phyloP scores from a whole-genome alignment of 2,888 invertebrate species.

The Dastarcus helophoroides region DNA sequence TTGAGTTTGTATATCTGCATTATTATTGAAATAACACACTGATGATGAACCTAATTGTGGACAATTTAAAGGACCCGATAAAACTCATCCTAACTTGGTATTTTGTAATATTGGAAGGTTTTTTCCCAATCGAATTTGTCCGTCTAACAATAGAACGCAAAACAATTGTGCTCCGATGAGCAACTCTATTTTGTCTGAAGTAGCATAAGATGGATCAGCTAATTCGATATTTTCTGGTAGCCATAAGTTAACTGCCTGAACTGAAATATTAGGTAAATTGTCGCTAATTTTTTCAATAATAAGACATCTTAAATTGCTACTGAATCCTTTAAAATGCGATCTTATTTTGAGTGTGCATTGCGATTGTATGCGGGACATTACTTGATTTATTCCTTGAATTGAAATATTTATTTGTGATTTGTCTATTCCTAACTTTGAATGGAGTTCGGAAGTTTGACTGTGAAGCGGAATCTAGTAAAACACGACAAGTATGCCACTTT shows the following conservation, averaged over 20 bases:
- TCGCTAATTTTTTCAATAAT: constrained; percentile 2
- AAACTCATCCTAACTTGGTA: background rate
- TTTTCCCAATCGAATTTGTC: constrained; percentile 2
- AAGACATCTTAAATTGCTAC: background rate
- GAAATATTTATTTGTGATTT: background rate
- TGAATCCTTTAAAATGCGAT: background rate
- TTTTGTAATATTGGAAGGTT: constrained; percentile 2
- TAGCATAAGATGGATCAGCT: background rate
- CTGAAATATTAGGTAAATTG: background rate
- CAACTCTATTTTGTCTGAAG: background rate
- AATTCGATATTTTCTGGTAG: constrained; percentile 1
- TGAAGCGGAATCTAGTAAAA: constrained; percentile 6
- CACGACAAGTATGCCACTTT: background rate
- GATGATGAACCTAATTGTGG: background rate
- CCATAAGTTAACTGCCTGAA: background rate
- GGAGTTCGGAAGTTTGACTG: constrained; percentile 4
- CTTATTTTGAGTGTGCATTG: background rate
- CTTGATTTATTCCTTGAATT: constrained; percentile 1
- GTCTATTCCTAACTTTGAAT: background rate
- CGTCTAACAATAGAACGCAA: background rate
- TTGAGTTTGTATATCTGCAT: background rate
- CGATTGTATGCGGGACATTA: background rate
- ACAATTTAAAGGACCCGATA: background rate
- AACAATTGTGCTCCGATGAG: constrained; percentile 2
- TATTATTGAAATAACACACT: background rate